A percentile compares a stretch with the other conserved stretches of the same genome.
These are phyloP conservation scores for Ictalurus punctatus DNA, from an alignment of 2,113 vertebrate genomes.

Conservation along the genomic window DNA sequence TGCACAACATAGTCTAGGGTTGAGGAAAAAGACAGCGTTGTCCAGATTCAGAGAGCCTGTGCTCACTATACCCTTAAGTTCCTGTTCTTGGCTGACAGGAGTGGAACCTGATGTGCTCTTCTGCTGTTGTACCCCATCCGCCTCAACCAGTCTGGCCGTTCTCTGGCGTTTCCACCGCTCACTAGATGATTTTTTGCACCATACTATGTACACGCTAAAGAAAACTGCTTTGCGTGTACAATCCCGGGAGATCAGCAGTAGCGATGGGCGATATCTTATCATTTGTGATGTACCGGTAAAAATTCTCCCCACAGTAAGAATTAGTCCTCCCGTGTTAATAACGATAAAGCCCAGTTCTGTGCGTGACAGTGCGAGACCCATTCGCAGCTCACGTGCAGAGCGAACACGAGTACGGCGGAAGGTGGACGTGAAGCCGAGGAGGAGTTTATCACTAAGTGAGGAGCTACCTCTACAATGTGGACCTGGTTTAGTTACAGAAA, in stretches of 20 bases:
- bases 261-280: too few relatives aligned
- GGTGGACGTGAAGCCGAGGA: too few relatives aligned
- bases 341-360: too few relatives aligned
- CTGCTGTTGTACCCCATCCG: neutral
- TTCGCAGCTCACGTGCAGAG: too few relatives aligned
- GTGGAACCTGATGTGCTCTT: neutral
- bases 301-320: too few relatives aligned
- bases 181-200: neutral
- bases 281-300: too few relatives aligned
- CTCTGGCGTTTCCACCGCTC: neutral
- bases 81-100: neutral
- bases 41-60: neutral
- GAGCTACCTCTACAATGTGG: too few relatives aligned
- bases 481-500: too few relatives aligned
- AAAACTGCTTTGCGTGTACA: neutral
- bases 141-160: neutral
- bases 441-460: too few relatives aligned
- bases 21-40: neutral
- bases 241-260: neutral
- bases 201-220: neutral
- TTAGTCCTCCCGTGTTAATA: too few relatives aligned
- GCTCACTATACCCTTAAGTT: neutral
- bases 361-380: too few relatives aligned
- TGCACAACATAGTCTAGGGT: neutral
- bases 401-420: too few relatives aligned